These are phyloP conservation scores for Ardeotis arabs DNA, from an alignment of 2,113 vertebrate species.

Conservation along the genomic window DNA sequence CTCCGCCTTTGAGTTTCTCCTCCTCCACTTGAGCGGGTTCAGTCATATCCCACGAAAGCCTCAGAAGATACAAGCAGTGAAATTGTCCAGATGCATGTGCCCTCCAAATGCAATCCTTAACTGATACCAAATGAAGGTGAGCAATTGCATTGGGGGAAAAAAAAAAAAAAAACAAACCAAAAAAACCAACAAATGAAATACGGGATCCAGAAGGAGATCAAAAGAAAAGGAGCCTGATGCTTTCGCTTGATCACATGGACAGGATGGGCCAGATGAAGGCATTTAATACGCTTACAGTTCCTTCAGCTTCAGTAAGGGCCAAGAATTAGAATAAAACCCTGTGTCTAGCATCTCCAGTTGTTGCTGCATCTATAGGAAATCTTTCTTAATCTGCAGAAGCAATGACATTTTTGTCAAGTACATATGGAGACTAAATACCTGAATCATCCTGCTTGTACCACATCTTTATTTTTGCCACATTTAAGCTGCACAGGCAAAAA, in stretches of 20 bases:
- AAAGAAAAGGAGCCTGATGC: neutral
- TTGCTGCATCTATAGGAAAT: neutral
- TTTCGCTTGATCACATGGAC: neutral
- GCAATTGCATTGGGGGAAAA: neutral
- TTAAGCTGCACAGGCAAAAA: neutral
- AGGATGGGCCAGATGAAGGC: neutral
- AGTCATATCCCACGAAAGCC: neutral
- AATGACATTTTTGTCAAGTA: neutral
- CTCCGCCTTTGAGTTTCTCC: neutral
- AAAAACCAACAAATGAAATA: neutral
- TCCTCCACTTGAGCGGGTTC: neutral
- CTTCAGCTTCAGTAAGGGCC: neutral
- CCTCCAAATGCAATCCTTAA: neutral
- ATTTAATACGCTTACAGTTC: neutral
- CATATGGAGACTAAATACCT: neutral
- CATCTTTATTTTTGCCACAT: neutral
- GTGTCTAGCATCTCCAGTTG: neutral
- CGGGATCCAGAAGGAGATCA: neutral
- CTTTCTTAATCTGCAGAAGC: neutral
- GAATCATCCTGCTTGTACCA: neutral
- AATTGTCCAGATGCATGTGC: neutral
- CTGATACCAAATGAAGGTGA: neutral
- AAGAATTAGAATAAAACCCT: neutral
- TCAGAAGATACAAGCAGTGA: neutral
- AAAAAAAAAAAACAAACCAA: accelerated